phyloP scores from a whole-genome alignment of 2,113 vertebrate genomes.

The Pelobates fuscus region DNA sequence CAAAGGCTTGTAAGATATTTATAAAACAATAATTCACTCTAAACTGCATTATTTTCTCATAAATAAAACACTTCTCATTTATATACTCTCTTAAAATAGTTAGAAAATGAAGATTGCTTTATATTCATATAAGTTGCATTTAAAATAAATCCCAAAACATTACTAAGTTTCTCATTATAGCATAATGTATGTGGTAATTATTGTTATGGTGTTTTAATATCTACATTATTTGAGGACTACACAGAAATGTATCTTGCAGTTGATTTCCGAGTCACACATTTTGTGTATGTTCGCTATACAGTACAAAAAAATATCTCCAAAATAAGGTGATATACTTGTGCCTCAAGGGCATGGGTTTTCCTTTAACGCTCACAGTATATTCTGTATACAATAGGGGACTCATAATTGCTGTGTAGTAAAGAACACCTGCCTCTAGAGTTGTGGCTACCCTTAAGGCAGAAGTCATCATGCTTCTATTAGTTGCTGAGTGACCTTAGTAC shows the following conservation, averaged over 20 bases:
- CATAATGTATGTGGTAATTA: not conserved
- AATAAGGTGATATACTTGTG: constrained; percentile 43
- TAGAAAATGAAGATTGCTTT: too few species aligned
- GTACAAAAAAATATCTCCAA: constrained; percentile 29
- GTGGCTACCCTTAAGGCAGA: constrained; percentile 45
- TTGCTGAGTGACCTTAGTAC: constrained; percentile 45
- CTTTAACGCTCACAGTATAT: constrained; percentile 22
- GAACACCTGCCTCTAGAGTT: constrained; percentile 40
- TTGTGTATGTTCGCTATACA: constrained; percentile 18
- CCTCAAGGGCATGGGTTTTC: constrained; percentile 39
- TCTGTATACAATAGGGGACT: constrained; percentile 38
- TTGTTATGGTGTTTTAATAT: not conserved
- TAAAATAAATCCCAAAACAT: too few species aligned
- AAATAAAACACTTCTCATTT: too few species aligned
- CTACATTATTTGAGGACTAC: not conserved
- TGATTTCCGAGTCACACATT: constrained; percentile 20
- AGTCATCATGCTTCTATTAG: constrained; percentile 41
- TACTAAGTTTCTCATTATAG: not conserved
- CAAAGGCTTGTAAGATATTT: too few species aligned
- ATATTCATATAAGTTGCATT: too few species aligned
- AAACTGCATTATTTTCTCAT: too few species aligned
- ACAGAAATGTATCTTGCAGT: not conserved
- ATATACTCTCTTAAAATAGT: too few species aligned
- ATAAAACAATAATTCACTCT: too few species aligned
- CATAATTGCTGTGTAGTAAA: constrained; percentile 46